These are phyloP conservation scores for Antidorcas marsupialis DNA, from an alignment of 2,113 vertebrate species.

Conservation along the genomic window DNA sequence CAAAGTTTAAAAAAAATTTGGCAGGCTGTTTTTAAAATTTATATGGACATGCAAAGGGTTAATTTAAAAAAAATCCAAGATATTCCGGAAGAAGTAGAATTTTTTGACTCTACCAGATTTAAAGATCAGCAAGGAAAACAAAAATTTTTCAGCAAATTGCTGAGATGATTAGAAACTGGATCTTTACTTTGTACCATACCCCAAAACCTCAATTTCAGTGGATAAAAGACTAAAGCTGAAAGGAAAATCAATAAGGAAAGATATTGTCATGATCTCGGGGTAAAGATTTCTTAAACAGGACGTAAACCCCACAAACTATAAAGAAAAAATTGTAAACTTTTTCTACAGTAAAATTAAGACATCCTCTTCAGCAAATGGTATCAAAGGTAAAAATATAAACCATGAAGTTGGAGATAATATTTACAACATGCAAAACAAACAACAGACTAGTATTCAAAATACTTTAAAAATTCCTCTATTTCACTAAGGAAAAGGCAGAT, in stretches of 20 bases:
- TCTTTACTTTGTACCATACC: not conserved
- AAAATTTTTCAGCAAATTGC: not conserved
- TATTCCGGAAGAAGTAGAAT: not conserved
- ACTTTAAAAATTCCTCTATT: not conserved
- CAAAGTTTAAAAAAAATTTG: not conserved
- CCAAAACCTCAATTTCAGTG: not conserved
- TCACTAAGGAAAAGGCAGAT: not conserved
- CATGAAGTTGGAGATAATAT: not conserved
- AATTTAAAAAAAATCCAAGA: not conserved
- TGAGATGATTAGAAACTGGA: not conserved
- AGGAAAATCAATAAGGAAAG: slow-evolving; percentile 18
- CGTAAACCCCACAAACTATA: not conserved
- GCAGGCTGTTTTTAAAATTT: not conserved
- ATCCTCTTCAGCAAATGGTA: not conserved
- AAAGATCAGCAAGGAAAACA: not conserved
- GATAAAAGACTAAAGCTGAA: not conserved
- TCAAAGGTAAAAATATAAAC: not conserved
- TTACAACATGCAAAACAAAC: not conserved
- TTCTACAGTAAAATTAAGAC: not conserved
- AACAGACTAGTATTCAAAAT: not conserved
- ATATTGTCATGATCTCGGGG: not conserved
- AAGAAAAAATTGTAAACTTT: not conserved
- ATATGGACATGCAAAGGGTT: not conserved
- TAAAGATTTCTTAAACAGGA: not conserved
- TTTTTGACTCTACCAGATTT: not conserved